Evolutionary conservation across 2,113 vertebrate species (phyloP).

Genomic region (Thomomys bottae): DNA sequence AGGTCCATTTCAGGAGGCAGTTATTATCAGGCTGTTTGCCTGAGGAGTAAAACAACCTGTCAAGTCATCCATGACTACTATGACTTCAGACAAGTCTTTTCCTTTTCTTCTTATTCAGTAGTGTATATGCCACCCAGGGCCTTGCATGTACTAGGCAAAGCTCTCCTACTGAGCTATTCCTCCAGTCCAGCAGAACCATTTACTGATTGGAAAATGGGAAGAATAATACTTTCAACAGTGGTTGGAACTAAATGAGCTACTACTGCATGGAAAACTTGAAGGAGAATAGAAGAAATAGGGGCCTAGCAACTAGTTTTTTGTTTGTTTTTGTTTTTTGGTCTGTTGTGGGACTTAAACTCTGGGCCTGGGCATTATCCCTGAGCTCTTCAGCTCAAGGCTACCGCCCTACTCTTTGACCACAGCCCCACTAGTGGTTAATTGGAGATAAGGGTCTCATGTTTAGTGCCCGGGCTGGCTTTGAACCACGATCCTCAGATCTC

Average conservation of each 20-base stretch:
- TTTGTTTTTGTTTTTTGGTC: too few relatives aligned
- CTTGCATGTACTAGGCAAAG: neutral
- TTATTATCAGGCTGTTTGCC: neutral
- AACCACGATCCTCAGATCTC: too few relatives aligned
- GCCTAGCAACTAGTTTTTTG: accelerated
- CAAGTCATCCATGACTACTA: neutral
- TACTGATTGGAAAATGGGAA: neutral
- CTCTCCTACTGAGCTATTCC: too few relatives aligned
- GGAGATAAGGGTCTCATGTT: too few relatives aligned
- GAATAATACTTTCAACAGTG: neutral
- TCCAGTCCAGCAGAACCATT: neutral
- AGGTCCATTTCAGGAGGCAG: neutral
- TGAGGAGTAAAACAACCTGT: neutral
- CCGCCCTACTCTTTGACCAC: too few relatives aligned
- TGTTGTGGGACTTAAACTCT: too few relatives aligned
- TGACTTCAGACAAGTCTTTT: neutral
- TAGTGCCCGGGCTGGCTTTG: too few relatives aligned
- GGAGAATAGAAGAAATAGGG: neutral
- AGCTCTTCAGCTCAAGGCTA: too few relatives aligned
- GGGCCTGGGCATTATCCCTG: too few relatives aligned
- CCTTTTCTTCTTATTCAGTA: too few relatives aligned
- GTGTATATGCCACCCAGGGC: neutral
- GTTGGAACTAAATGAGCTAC: neutral
- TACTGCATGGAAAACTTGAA: neutral
- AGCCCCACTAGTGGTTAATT: too few relatives aligned